These are phyloP conservation scores for Callocephalon fimbriatum DNA, from an alignment of 2,113 vertebrate genomes.

Conservation along the genomic window DNA sequence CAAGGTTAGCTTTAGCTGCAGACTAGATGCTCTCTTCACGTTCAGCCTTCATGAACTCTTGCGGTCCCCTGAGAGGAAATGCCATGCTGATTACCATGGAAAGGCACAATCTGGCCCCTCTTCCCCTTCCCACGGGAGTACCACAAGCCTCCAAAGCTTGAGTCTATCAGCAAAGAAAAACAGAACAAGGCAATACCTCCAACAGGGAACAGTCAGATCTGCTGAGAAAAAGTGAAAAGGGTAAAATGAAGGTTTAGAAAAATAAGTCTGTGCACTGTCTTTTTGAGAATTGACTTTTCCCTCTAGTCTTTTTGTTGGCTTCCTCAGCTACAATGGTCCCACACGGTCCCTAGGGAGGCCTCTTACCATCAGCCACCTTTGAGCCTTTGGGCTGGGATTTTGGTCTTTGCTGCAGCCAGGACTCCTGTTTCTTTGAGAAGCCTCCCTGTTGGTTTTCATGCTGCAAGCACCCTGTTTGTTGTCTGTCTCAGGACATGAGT, in stretches of 20 bases:
- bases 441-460: background rate
- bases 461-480: background rate
- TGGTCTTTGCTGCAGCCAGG: background rate
- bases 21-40: background rate
- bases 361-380: background rate
- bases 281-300: background rate
- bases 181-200: background rate
- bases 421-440: background rate
- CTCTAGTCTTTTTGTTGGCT: background rate
- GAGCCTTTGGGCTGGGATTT: background rate
- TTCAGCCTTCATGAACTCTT: background rate
- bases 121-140: rapidly evolving
- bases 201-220: background rate
- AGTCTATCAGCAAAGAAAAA: background rate
- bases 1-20: background rate
- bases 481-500: background rate
- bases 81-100: background rate
- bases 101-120: background rate
- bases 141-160: background rate
- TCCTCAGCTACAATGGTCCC: background rate
- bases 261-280: background rate
- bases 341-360: background rate
- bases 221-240: background rate
- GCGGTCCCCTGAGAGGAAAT: background rate
- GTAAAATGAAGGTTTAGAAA: background rate